Evolutionary conservation across 2,113 vertebrate species (phyloP), one percentile per base, ranked within the genome.

Genomic region (Otis tarda): DNA sequence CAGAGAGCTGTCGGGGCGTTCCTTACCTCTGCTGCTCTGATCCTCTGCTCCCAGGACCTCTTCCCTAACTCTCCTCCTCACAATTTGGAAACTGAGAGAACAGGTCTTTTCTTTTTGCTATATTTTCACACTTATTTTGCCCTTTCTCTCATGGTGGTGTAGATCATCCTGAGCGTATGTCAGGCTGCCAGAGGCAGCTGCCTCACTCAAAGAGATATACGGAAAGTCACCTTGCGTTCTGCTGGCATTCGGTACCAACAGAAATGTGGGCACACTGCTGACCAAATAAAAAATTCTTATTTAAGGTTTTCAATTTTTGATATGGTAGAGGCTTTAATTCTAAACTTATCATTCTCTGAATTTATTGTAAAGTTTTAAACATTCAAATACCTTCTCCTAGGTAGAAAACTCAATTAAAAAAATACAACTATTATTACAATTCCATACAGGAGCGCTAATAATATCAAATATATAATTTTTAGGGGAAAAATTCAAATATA

Each of bases 401-500:
- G 14, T 89, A 75, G 83, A 77, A 97, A 97, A 97, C 96, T 95
- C 90, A 97, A 96, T 96, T 95, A 91, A 96, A 95, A 41, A 76
- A 79, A 83, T 59, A 35, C 49, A 83, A 83, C 55, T 82, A 69
- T 96, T 92, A 94, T 92, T 94, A 70, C 18, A 67, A 18, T 87
- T 55, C 83, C 84, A 21, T 88, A 56, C 35, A 81, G 31, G 45
- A 96, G 91, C 90, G n/a, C 47, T 97, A 96, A 94, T 96, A 94
- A 67, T 68, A 95, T 86, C 45, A 75, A 95, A 78, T 86, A 74
- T 81, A 49, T 63, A 90, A 94, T 92, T 97, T 53, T 94, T 94
- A 45, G 27, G 81, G 68, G 92, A 74, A 43, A 94, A 90, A 95
- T 93, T 97, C 63, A 90, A 96, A 94, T 94, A 85, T 13, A 95